A percentile compares a stretch with the other conserved stretches of the same genome.
Evolutionary conservation across 2,113 vertebrate species (phyloP).

Genomic region (Nothobranchius furzeri): DNA sequence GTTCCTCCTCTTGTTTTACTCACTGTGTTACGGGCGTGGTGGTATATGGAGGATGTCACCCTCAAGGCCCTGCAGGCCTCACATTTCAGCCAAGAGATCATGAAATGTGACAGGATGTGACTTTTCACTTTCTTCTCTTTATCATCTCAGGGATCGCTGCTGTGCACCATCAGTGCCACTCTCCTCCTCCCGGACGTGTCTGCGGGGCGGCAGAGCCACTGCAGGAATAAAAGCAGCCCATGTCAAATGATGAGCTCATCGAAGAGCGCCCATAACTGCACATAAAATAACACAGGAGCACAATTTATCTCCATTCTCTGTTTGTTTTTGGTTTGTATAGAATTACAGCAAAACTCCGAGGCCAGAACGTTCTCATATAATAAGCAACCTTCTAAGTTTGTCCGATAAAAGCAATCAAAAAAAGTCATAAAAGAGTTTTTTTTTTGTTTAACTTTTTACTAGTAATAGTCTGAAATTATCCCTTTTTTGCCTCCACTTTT

Average conservation of each 20-base stretch:
- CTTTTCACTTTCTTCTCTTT: conserved; percentile 79
- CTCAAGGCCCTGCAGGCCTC: conserved; percentile 71
- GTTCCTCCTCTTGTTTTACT: conserved; percentile 37
- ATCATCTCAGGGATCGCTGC: conserved; percentile 71
- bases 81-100: conserved; percentile 74
- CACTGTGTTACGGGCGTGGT: conserved; percentile 43
- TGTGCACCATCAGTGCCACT: conserved; percentile 58
- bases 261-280: background rate
- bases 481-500: background rate
- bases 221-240: conserved; percentile 34
- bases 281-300: background rate
- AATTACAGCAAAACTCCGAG: conserved; percentile 10
- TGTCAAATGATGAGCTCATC: conserved; percentile 16
- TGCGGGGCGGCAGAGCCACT: conserved; percentile 23
- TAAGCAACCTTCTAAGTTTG: conserved; percentile 10
- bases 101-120: conserved; percentile 75
- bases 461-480: background rate
- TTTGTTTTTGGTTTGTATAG: background rate
- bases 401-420: conserved; percentile 24
- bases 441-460: conserved; percentile 19
- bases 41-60: conserved; percentile 74
- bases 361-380: conserved; percentile 4
- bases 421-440: conserved; percentile 11
- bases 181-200: conserved; percentile 32
- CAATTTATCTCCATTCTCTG: background rate